Evolutionary conservation across 2,113 vertebrate genomes (phyloP).

Genomic region (Dunckerocampus dactyliophorus): DNA sequence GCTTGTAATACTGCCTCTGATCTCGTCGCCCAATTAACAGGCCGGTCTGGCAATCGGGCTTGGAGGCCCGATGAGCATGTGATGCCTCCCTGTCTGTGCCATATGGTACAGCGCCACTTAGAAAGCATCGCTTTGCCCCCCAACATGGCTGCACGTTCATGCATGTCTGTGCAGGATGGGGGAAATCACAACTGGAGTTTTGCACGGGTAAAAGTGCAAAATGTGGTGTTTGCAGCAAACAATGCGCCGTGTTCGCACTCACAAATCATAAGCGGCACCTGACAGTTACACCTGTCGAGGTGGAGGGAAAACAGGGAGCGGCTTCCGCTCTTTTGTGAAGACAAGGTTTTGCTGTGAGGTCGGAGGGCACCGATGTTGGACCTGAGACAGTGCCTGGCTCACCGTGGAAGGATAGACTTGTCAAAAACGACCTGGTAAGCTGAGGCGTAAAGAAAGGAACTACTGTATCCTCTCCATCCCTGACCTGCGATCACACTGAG

Average conservation of each 20-base stretch:
- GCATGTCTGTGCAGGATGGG: constrained; percentile 16
- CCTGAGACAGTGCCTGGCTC: no score
- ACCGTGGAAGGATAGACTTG: no score
- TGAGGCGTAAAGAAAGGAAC: no score
- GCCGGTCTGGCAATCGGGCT: constrained; percentile 95
- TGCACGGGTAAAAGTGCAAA: constrained; percentile 12
- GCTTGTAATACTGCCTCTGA: constrained; percentile 99
- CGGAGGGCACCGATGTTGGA: no score
- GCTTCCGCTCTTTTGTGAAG: no score
- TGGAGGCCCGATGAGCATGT: constrained; percentile 86
- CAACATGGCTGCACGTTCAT: constrained; percentile 22
- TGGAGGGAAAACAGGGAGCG: no score
- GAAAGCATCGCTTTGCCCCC: constrained; percentile 80
- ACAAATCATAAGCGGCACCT: not conserved
- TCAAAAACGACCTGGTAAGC: no score
- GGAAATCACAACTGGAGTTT: constrained; percentile 24
- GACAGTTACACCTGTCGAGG: not conserved
- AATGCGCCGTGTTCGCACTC: not conserved
- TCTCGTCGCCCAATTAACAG: constrained; percentile 99
- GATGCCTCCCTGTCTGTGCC: constrained; percentile 93
- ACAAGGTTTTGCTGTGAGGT: no score
- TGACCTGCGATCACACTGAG: no score
- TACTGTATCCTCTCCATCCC: no score
- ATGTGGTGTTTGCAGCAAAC: constrained; percentile 13
- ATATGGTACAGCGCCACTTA: constrained; percentile 95